Base-by-base conservation (phyloP, 2,888 invertebrate genomes). In the Leptopilina drosophilae region DNA sequence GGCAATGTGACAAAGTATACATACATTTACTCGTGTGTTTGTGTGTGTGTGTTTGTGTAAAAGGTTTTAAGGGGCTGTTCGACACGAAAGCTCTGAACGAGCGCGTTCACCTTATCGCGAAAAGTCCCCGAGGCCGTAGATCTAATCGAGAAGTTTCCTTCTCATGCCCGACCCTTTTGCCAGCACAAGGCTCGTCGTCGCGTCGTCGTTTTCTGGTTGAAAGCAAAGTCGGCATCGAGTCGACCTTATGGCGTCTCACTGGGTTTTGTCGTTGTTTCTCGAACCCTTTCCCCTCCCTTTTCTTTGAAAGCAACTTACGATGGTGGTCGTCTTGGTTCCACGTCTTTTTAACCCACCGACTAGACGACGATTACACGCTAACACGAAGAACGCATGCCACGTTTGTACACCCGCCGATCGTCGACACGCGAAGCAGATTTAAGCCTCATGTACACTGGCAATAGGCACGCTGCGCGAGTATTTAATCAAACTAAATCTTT, bases 21-120 rank as follows among this genome's bases (percentile, higher is more conserved):
- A 20, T 62, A 62, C 6, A 59, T 59, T n/a, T 59, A 59, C 5
- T n/a, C n/a, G 12, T 59, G 12, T 59, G 12, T 59, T n/a, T n/a
- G n/a, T n/a, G 4, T 59, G n/a, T 69, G 26, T 26, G 26, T 69
- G 67, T 49, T n/a, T 67, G 46, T 14, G 69, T 26, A 49, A n/a
- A 49, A 49, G 49, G 49, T 49, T 49, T 33, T 49, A 49, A 73
- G 73, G 53, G 67, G 81, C 66, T 83, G 82, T 86, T 87, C 86
- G 86, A 87, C 87, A 87, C 87, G 88, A 88, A 87, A 87, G 87
- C 85, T 85, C 85, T 83, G 85, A 87, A 84, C 87, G 84, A 84
- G 84, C 87, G 87, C 86, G 85, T 87, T 88, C 81, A 85, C 84
- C 84, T 88, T 88, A 88, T 88, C 88, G 87, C 83, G 79, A 81